Conservation (phyloP, 2,888 invertebrate species). For the Drosophila atripex region DNA sequence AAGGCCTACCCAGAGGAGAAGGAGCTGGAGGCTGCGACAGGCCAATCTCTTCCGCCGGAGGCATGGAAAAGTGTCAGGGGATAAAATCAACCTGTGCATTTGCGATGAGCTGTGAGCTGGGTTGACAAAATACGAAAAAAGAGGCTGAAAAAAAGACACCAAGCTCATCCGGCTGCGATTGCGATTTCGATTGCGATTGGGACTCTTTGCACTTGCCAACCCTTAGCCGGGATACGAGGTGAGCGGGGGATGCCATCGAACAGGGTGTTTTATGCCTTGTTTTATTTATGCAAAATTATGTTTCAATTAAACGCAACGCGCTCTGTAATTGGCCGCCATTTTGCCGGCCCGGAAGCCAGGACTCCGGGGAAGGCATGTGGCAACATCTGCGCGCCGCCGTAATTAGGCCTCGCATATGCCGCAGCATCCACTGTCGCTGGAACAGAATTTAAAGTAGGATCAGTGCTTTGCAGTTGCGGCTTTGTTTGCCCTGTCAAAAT, state of each 20-base stretch:
- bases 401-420: slow-evolving; percentile 76
- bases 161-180: slow-evolving; percentile 7
- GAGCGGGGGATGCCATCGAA: slow-evolving; percentile 40
- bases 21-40: slow-evolving; percentile 30
- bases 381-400: slow-evolving; percentile 75
- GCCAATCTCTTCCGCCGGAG: slow-evolving; percentile 40
- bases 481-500: slow-evolving; percentile 75
- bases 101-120: slow-evolving; percentile 67
- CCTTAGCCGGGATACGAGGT: slow-evolving; percentile 49
- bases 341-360: slow-evolving; percentile 45
- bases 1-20: slow-evolving; percentile 49
- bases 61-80: slow-evolving; percentile 72
- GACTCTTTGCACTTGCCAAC: slow-evolving; percentile 63
- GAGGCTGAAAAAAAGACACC: not conserved
- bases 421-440: slow-evolving; percentile 36
- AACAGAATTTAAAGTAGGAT: slow-evolving; percentile 78
- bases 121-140: not conserved
- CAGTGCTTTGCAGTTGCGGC: slow-evolving; percentile 58
- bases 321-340: slow-evolving; percentile 74
- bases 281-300: slow-evolving; percentile 83
- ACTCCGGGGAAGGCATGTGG: slow-evolving; percentile 39
- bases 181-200: slow-evolving; percentile 46
- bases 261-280: slow-evolving; percentile 80
- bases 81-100: slow-evolving; percentile 80
- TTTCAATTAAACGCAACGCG: slow-evolving; percentile 81